Percentiles rank a stretch among this genome's conserved stretches.
Conservation (phyloP, 2,113 vertebrate genomes). For the Microcebus ravelobensis region DNA sequence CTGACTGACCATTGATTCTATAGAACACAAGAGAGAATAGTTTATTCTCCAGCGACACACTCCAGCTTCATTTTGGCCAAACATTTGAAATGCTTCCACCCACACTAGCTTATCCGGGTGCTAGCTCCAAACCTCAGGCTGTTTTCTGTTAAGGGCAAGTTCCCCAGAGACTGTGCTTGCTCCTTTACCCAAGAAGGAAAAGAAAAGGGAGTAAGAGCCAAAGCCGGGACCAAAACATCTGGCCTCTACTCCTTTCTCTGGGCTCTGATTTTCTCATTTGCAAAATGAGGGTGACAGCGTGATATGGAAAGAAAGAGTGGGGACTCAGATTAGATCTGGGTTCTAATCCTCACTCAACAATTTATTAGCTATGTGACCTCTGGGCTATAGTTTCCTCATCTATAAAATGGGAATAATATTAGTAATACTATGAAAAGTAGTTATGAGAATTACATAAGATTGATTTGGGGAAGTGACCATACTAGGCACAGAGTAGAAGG, state of each 20-base stretch:
- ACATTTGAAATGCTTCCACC: conserved; percentile 12
- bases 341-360: background rate
- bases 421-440: background rate
- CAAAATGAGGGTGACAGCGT: background rate
- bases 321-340: background rate
- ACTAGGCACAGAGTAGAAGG: background rate
- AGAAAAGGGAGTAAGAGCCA: background rate
- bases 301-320: background rate
- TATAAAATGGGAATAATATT: background rate
- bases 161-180: background rate
- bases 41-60: background rate
- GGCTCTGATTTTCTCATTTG: conserved; percentile 10
- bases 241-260: background rate
- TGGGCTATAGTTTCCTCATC: background rate
- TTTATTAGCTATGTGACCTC: background rate
- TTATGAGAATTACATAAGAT: conserved; percentile 19
- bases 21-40: background rate
- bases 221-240: background rate
- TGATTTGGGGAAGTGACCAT: background rate
- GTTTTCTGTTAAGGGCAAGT: background rate
- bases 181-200: background rate
- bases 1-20: background rate
- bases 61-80: conserved; percentile 25
- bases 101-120: background rate
- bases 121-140: background rate